A percentile compares a stretch with the other conserved stretches of the same genome.
Evolutionary conservation across 2,113 vertebrate species (phyloP).

Genomic region (Cranoglanis bouderius): DNA sequence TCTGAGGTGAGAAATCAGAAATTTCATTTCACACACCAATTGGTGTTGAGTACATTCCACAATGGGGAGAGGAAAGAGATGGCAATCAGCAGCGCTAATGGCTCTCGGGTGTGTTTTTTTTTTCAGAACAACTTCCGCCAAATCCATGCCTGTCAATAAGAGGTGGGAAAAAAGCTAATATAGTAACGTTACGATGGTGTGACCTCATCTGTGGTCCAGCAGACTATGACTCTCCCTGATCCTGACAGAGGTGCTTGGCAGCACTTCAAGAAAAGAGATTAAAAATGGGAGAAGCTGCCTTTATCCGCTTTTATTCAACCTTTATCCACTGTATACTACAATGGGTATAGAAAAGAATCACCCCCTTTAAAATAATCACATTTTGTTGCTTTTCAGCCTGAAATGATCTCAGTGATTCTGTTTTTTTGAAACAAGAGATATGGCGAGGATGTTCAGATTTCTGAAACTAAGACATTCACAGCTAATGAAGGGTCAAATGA

Average conservation of each 20-base stretch:
- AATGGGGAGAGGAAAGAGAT: neutral
- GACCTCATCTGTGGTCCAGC: neutral
- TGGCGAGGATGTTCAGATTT: too few relatives aligned
- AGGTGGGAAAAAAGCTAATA: neutral
- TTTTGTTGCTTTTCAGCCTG: too few relatives aligned
- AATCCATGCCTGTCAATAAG: neutral
- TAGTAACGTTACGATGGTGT: neutral
- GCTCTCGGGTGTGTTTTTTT: neutral
- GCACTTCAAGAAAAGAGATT: neutral
- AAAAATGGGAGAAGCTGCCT: neutral
- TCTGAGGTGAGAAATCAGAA: slow-evolving; percentile 38
- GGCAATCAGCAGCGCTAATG: neutral
- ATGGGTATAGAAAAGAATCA: too few relatives aligned
- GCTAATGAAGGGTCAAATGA: too few relatives aligned
- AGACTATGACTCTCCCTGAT: neutral
- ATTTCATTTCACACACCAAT: slow-evolving; percentile 57
- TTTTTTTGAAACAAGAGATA: too few relatives aligned
- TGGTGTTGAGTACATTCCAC: slow-evolving; percentile 29
- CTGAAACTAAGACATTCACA: too few relatives aligned
- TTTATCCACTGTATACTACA: neutral
- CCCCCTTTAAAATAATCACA: too few relatives aligned
- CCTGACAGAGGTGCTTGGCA: neutral
- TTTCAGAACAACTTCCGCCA: neutral
- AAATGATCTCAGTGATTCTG: too few relatives aligned
- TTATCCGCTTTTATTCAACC: neutral